Percentiles rank a stretch among this genome's conserved stretches.
Conservation (phyloP, 2,113 vertebrate species). For the Myocastor coypus region DNA sequence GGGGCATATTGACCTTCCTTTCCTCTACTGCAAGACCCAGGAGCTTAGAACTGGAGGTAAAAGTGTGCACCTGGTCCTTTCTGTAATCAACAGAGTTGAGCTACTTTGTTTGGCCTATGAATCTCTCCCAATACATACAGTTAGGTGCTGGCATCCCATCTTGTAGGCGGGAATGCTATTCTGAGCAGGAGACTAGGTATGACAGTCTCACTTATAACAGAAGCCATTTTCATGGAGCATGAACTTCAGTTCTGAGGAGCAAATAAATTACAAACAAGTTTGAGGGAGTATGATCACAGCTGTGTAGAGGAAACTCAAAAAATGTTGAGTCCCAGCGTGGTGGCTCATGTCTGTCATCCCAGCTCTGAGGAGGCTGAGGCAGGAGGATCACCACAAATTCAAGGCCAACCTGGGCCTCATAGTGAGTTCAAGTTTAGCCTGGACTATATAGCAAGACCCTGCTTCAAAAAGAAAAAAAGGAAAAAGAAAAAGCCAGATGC, state of each 20-base stretch:
- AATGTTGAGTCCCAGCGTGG: not conserved
- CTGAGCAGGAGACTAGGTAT: not conserved
- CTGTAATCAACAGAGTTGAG: not conserved
- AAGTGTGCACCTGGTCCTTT: not conserved
- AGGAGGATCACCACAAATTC: not conserved
- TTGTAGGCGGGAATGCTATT: not conserved
- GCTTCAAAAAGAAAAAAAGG: not conserved
- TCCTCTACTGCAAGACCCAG: not conserved
- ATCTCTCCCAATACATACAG: not conserved
- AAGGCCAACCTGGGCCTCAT: not conserved
- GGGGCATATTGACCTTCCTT: not conserved
- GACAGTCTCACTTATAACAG: not conserved
- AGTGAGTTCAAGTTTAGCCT: not conserved
- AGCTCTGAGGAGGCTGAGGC: not conserved
- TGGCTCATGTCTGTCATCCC: not conserved
- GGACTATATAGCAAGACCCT: not conserved
- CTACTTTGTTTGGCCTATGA: not conserved
- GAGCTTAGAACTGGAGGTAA: conserved; percentile 2
- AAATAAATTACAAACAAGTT: not conserved
- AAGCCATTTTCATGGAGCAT: not conserved
- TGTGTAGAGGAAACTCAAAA: not conserved
- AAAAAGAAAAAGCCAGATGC: not conserved
- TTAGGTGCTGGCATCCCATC: not conserved
- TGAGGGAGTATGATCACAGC: not conserved
- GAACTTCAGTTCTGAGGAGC: not conserved